A percentile compares a stretch with the other conserved stretches of the same genome.
These are phyloP conservation scores for Ptychobarbus kaznakovi DNA, from an alignment of 2,797 vertebrate species.

Conservation along the genomic window DNA sequence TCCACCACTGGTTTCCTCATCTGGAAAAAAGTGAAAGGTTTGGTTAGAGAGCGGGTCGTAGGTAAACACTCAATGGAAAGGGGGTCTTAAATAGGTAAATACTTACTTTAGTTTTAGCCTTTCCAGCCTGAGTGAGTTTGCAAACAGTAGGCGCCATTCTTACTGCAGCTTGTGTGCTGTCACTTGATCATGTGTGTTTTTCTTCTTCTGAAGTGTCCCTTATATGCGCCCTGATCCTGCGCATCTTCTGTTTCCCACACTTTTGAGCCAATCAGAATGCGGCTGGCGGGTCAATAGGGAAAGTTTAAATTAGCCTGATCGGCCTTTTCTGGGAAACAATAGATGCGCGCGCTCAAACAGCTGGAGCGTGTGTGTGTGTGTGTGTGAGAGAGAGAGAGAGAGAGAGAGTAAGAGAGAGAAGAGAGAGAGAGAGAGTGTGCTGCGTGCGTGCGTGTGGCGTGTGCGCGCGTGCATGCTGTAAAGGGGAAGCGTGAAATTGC, in stretches of 20 bases:
- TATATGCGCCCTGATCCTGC: constrained; percentile 68
- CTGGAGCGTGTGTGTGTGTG: constrained; percentile 61
- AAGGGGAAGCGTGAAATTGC: constrained; percentile 64
- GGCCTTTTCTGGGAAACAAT: constrained; percentile 72
- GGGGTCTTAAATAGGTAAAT: not conserved
- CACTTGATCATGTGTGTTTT: not conserved
- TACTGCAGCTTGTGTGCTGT: not conserved
- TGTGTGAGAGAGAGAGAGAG: no score
- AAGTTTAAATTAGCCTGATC: constrained; percentile 67
- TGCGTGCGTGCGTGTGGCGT: constrained; percentile 22
- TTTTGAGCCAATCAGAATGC: constrained; percentile 73
- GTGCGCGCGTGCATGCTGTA: constrained; percentile 37
- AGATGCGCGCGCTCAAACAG: constrained; percentile 73
- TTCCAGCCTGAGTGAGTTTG: constrained; percentile 41
- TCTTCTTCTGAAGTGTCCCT: constrained; percentile 38
- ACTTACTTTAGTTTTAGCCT: constrained; percentile 63
- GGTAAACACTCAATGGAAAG: not conserved
- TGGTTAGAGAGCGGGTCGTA: not conserved
- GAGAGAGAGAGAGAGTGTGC: no score
- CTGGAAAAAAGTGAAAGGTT: constrained; percentile 60
- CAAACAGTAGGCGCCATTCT: constrained; percentile 33
- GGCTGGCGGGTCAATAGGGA: constrained; percentile 61
- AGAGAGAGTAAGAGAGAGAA: no score
- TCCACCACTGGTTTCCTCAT: constrained; percentile 74
- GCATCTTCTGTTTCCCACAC: constrained; percentile 73